Evolutionary conservation across 2,888 invertebrate genomes (phyloP), one percentile per base, ranked within the genome.

Genomic region (Dicranocentrus wangi): DNA sequence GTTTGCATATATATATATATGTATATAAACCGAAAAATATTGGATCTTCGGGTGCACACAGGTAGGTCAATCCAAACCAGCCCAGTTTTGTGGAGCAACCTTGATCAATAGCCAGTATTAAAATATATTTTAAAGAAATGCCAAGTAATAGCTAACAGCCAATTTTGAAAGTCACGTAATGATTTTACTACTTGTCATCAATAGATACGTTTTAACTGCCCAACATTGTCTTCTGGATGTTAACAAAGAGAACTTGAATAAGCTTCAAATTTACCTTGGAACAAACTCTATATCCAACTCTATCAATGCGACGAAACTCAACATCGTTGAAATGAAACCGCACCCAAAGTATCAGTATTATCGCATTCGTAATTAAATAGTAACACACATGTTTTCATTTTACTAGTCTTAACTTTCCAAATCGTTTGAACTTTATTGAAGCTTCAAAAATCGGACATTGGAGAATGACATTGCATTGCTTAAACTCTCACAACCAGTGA

Each of bases 21-120:
- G n/a, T n/a, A n/a, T n/a, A n/a, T n/a, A n/a, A n/a, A n/a, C n/a
- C n/a, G n/a, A n/a, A n/a, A n/a, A n/a, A n/a, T n/a, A n/a, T n/a
- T n/a, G n/a, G n/a, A n/a, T n/a, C n/a, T n/a, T n/a, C n/a, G n/a
- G n/a, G n/a, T n/a, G n/a, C n/a, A n/a, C n/a, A n/a, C n/a, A 32
- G 53, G 27, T 19, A 10, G 69, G 69, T 53, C 2, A 17, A 51
- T 25, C 21, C 55, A 42, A 55, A 27, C 58, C 72, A 32, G 19
- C 0, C 23, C 66, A 66, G 27, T 72, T 72, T 47, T 79, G 79
- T 66, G 79, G 79, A 0, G 13, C 79, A n/a, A 79, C 72, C 42
- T 42, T 79, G 2, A 79, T 79, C 3, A 79, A 79, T 17, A 72
- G 58, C 13, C 79, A 79, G 78, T 79, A 65, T 39, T 66, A 28